Evolutionary conservation across 37 sponge, comb jelly and placozoan genomes (phyloP), one percentile per base, ranked within the genome.

Genomic region (Halichondria panicea): DNA sequence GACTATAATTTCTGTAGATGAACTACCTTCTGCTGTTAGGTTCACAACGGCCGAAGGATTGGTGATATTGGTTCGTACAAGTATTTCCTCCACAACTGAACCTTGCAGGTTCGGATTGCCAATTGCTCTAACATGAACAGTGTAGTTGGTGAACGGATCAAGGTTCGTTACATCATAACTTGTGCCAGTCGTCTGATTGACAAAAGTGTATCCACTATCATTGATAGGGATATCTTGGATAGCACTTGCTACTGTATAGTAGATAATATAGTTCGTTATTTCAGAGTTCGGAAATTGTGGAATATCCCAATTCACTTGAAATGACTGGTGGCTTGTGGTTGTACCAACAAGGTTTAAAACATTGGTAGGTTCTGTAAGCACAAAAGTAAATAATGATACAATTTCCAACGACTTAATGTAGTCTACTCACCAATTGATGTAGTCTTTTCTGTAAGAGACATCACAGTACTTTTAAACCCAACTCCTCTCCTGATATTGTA

Each of bases 211-310:
- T 3, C 50, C 61, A 56, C 6, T 66, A 22, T 35, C 41, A 32
- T 15, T 66, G 18, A 39, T 67, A 54, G 45, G 27, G 38, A n/a
- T 25, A 27, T 36, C 24, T 50, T 79, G 70, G 25, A 25, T 0
- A 4, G 34, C 37, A 70, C 52, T 53, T 43, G 34, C 19, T 32
- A n/a, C 71, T 70, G 59, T 56, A 38, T 70, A 79, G 46, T 59
- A 59, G 24, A 84, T 31, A 1, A 22, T 39, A 38, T 84, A 84
- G 42, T 28, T 0, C 5, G 48, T 61, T 37, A 84, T 84, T 0
- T 24, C 18, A 52, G 71, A 77, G 76, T 84, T 75, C 37, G 84
- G 84, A 35, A 24, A 70, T 7, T 19, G n/a, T 15, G 84, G 84
- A 42, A 45, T 45, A 43, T 60, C 54, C 84, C 84, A 84, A 0